A percentile compares a stretch with the other conserved stretches of the same genome.
phyloP scores from a whole-genome alignment of 2,888 invertebrate species.

The Drosophila longiperda region DNA sequence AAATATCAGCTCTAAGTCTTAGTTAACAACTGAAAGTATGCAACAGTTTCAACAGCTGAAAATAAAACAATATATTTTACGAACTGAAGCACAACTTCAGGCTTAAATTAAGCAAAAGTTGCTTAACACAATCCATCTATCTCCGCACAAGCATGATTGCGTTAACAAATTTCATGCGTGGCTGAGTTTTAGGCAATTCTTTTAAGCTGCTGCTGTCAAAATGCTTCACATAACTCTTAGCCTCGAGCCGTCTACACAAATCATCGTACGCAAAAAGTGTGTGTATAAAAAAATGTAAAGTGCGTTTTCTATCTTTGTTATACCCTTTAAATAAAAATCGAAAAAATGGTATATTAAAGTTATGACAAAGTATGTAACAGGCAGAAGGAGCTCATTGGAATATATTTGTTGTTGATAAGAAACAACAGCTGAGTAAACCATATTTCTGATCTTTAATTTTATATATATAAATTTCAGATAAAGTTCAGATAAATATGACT shows the following conservation, averaged over 20 bases:
- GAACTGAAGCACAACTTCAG: constrained; percentile 8
- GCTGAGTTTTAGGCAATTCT: constrained; percentile 37
- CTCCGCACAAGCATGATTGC: constrained; percentile 24
- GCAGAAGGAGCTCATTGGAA: neutral
- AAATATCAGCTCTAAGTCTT: too few relatives aligned
- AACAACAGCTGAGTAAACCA: neutral
- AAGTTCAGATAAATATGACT: neutral
- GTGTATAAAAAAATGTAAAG: constrained; percentile 44
- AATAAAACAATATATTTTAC: accelerated
- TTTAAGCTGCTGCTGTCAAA: constrained; percentile 28
- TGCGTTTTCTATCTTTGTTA: constrained; percentile 59
- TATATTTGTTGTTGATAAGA: constrained; percentile 17
- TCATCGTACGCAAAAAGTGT: constrained; percentile 67
- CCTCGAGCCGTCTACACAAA: constrained; percentile 67
- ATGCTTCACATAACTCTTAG: constrained; percentile 63
- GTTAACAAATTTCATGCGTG: constrained; percentile 63
- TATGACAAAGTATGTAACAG: neutral
- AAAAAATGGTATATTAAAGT: neutral
- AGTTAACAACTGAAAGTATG: constrained; percentile 7
- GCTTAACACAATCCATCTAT: constrained; percentile 7
- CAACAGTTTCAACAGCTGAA: neutral
- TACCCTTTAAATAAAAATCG: neutral
- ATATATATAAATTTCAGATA: neutral
- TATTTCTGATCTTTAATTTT: neutral
- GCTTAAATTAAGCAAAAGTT: constrained; percentile 1